Evolutionary conservation across 35 echinoderm and acorn worm species (phyloP).

Genomic region (Lytechinus variegatus): DNA sequence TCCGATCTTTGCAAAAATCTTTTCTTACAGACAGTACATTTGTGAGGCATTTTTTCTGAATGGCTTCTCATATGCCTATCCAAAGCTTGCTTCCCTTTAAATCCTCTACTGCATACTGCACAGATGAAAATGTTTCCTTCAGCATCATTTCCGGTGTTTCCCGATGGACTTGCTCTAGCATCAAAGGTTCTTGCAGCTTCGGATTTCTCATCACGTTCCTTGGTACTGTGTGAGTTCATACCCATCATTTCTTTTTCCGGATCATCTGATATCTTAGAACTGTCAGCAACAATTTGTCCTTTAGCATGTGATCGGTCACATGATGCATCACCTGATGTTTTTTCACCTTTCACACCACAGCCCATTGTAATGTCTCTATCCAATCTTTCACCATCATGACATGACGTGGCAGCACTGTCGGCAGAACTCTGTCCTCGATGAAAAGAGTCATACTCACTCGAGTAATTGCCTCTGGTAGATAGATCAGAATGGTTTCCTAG

Average conservation of each 20-base stretch:
- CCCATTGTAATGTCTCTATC: background rate
- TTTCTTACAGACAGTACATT: slow-evolving; percentile 52
- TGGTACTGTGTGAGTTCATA: too few relatives aligned
- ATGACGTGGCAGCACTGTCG: background rate
- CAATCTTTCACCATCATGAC: background rate
- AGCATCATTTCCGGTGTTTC: too few relatives aligned
- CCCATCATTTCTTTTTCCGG: too few relatives aligned
- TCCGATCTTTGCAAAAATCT: slow-evolving; percentile 60
- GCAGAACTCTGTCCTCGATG: background rate
- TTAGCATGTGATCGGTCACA: too few relatives aligned
- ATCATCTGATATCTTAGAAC: too few relatives aligned
- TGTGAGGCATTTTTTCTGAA: background rate
- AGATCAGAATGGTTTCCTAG: background rate
- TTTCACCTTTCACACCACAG: background rate
- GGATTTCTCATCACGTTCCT: too few relatives aligned
- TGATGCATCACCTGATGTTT: background rate
- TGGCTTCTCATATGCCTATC: background rate
- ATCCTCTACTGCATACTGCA: background rate
- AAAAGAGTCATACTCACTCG: background rate
- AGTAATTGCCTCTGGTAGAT: background rate
- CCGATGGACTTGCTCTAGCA: too few relatives aligned
- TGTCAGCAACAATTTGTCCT: too few relatives aligned
- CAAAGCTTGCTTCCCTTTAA: background rate
- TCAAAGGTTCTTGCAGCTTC: too few relatives aligned
- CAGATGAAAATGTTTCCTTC: background rate